Evolutionary conservation across 2,113 vertebrate genomes (phyloP), one percentile per base, ranked within the genome.

Genomic region (Aldabrachelys gigantea): DNA sequence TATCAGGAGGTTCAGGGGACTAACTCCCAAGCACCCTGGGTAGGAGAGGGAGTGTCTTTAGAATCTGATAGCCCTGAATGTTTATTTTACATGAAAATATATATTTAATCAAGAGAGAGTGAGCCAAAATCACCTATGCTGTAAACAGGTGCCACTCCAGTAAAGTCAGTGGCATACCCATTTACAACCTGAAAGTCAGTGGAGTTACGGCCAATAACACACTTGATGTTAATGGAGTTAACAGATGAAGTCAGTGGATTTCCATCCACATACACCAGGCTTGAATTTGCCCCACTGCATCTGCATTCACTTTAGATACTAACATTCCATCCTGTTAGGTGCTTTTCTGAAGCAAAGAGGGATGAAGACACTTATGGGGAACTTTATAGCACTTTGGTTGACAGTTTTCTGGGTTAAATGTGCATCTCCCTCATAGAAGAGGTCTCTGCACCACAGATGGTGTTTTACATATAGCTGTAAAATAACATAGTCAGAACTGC

Each of bases 401-500:
- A 83, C 65, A 44, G 82, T 94, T 94, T 92, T 65, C 25, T 62
- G 87, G 91, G 75, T 76, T 95, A 95, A 92, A 87, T 80, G 38
- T 80, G 89, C 76, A 25, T 87, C 94, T 95, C 44, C 5, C 82
- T 92, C 88, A 62, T 95, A 94, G 90, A 88, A 85, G 94, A 92
- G 95, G 95, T 95, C 92, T 85, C 90, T 89, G 85, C 85, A 79
- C 84, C 89, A 89, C 97, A 98, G 97, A 98, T 96, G 97, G 97
- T 84, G 69, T 95, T 98, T 97, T 97, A 97, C 91, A 88, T 85
- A 65, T 38, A 94, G 90, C 50, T 31, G 89, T 96, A 91, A 97
- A 98, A 96, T 47, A 57, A 75, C 56, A 47, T 82, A 81, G 85
- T 95, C 91, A 69, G 92, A 96, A 83, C 52, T 52, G 87, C 87